Evolutionary conservation across 1,140 invertebrate genomes (phyloP).

Genomic region (Lycorma delicatula): DNA sequence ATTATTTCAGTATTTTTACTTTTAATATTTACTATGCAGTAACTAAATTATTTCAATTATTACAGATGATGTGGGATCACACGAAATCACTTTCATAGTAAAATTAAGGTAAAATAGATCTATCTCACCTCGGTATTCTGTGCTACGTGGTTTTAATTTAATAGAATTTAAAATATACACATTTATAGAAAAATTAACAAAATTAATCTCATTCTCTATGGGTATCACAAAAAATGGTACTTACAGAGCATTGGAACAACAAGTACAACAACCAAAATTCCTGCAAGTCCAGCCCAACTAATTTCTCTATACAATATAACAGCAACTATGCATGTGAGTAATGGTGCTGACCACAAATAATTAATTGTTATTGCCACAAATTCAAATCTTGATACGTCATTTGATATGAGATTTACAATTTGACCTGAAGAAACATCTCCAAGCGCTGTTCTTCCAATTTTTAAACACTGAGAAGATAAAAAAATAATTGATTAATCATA

Average conservation of each 20-base stretch:
- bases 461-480: conserved; percentile 44
- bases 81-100: no score
- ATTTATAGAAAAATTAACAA: no score
- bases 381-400: conserved; percentile 54
- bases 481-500: no score
- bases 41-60: no score
- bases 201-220: no score
- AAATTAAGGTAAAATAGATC: no score
- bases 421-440: conserved; percentile 69
- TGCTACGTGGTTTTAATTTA: no score
- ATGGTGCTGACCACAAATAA: neutral
- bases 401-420: conserved; percentile 84
- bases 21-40: no score
- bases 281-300: neutral
- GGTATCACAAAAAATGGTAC: neutral
- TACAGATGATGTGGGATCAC: no score
- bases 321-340: neutral
- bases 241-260: neutral
- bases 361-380: neutral
- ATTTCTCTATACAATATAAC: neutral
- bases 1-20: no score
- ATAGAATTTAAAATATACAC: no score
- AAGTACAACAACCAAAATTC: neutral
- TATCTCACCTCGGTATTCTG: no score
- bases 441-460: conserved; percentile 53